phyloP scores from a whole-genome alignment of 1,140 invertebrate species.

The Euschistus heros region DNA sequence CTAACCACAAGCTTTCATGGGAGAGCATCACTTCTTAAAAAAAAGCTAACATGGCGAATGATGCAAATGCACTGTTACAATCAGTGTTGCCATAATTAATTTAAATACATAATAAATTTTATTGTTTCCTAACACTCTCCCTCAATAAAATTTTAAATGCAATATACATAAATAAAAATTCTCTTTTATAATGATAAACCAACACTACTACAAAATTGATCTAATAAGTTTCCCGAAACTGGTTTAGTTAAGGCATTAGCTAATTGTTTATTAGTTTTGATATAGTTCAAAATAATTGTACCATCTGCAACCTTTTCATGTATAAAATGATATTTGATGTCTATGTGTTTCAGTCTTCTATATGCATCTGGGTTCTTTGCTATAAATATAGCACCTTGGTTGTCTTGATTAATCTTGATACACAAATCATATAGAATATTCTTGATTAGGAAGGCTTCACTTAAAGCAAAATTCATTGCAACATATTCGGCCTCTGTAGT shows the following conservation, averaged over 20 bases:
- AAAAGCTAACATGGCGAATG: too few species aligned
- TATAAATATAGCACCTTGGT: neutral
- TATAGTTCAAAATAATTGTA: neutral
- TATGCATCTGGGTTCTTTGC: neutral
- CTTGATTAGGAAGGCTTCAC: neutral
- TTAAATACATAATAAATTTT: too few species aligned
- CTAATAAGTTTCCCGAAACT: neutral
- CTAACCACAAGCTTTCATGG: too few species aligned
- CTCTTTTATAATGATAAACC: neutral
- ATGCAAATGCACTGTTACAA: too few species aligned
- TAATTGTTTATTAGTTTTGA: neutral
- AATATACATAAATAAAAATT: neutral
- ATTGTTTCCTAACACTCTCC: neutral
- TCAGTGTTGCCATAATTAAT: too few species aligned
- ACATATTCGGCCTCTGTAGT: slow-evolving; percentile 31
- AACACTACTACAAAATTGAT: neutral
- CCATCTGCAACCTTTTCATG: neutral
- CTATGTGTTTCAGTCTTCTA: neutral
- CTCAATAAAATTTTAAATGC: slow-evolving; percentile 6
- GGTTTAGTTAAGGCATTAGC: slow-evolving; percentile 2
- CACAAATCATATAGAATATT: neutral
- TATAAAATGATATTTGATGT: neutral
- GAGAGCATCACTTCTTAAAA: too few species aligned
- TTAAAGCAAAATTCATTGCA: slow-evolving; percentile 21
- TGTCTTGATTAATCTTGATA: slow-evolving; percentile 4